Base-by-base conservation (phyloP, 2,113 vertebrate genomes). In the Echinops telfairi region DNA sequence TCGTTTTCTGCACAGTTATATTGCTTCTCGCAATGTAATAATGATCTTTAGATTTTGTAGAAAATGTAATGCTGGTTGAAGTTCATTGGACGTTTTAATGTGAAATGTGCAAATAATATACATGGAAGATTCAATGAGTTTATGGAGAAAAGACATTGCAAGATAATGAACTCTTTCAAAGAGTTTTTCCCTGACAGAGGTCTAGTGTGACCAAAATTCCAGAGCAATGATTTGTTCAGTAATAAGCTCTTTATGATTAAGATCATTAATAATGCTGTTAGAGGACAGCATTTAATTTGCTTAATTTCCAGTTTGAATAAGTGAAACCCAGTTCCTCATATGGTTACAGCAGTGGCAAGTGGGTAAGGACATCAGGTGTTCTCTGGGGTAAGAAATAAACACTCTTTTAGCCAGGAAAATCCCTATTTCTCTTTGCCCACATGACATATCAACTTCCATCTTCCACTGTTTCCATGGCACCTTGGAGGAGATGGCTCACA, bases 261-360 rank as follows among this genome's bases (percentile, higher is more conserved):
- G 76, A 47, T 16, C 58, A n/a, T 88, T 62, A 85, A n/a, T 62
- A 89, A 86, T 86, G 78, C 43, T 62, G 5, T 53, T 73, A 92
- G n/a, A 47, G 4, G 33, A 20, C 3, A 85, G 25, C 0, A 40
- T 88, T 89, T 83, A 57, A 86, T 84, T 88, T 86, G 40, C 78
- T 38, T 85, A 36, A 77, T 88, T 29, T 85, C 6, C 4, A 66
- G 0, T 88, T 71, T 20, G 20, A 75, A 86, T n/a, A 78, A 93
- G 91, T 70, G 75, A 92, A 17, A 20, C 40, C 31, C 27, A 53
- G n/a, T 9, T 22, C n/a, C 66, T 78, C 58, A 88, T 58, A 83
- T 43, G 33, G 29, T 1, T 9, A 4, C 0, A 57, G 3, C 12
- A 57, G 62, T 58, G 22, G 27, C 27, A 33, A 80, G 23, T 76